phyloP scores from a whole-genome alignment of 92 coral and sea anemone species.

The Epizoanthus illoricatus region DNA sequence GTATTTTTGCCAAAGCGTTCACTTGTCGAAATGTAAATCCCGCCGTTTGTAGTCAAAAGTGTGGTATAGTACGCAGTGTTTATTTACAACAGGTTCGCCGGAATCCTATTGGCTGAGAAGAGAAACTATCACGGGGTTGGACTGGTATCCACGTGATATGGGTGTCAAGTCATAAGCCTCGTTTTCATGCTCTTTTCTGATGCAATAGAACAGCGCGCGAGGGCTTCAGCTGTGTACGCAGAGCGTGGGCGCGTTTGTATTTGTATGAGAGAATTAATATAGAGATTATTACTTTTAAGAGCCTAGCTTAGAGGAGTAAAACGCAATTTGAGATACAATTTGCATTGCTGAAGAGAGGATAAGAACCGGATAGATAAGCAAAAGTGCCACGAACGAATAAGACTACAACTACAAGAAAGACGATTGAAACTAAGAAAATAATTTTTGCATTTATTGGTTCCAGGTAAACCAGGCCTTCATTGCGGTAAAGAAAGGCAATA shows the following conservation, averaged over 20 bases:
- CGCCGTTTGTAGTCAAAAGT: neutral
- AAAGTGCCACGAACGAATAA: no score
- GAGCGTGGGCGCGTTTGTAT: neutral
- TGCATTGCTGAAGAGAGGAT: no score
- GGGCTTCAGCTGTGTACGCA: neutral
- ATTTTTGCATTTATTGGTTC: no score
- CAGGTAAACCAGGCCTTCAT: no score
- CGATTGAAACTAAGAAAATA: no score
- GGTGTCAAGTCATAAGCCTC: slow-evolving; percentile 1
- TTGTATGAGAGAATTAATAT: neutral
- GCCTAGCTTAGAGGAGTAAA: no score
- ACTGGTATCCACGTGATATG: slow-evolving; percentile 28
- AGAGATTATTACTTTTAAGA: no score
- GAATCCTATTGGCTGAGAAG: slow-evolving; percentile 18
- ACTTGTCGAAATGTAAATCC: slow-evolving; percentile 1
- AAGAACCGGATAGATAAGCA: no score
- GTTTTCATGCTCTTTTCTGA: slow-evolving; percentile 15
- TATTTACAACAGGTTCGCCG: slow-evolving; percentile 35
- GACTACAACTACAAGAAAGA: no score
- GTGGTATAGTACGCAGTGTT: slow-evolving; percentile 11
- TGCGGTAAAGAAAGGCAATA: no score
- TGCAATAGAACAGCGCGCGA: slow-evolving; percentile 12
- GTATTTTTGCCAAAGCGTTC: slow-evolving; percentile 7
- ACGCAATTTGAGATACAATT: no score
- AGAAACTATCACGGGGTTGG: slow-evolving; percentile 20